Conservation (phyloP, 1,140 invertebrate genomes). For the Nautilus pompilius region DNA sequence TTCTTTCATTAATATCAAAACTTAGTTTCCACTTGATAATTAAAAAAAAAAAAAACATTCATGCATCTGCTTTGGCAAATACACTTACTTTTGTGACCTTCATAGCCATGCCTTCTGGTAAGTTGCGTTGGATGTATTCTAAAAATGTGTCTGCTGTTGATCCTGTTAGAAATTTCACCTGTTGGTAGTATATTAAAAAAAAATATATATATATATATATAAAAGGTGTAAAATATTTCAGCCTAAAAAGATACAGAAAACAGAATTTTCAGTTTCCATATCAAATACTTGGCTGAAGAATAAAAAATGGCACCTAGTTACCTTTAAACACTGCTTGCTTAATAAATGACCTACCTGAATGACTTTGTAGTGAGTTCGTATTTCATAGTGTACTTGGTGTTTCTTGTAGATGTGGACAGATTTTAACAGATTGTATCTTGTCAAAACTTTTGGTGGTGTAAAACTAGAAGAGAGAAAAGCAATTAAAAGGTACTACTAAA, state of each 20-base stretch:
- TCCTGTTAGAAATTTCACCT: slow-evolving; percentile 68
- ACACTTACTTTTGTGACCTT: slow-evolving; percentile 91
- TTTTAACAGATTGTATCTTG: slow-evolving; percentile 69
- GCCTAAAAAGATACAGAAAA: neutral
- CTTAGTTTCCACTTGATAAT: no score
- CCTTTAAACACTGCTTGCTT: neutral
- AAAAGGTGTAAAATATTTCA: neutral
- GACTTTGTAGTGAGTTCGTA: slow-evolving; percentile 85
- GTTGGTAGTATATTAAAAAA: no score
- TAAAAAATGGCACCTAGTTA: neutral
- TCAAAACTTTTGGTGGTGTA: slow-evolving; percentile 65
- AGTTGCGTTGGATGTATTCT: slow-evolving; percentile 94
- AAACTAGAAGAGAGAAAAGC: slow-evolving; percentile 62
- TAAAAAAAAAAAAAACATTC: no score
- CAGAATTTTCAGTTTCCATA: neutral
- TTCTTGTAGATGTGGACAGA: slow-evolving; percentile 91
- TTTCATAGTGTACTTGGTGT: slow-evolving; percentile 93
- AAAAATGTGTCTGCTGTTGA: slow-evolving; percentile 93
- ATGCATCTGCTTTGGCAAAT: no score
- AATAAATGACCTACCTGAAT: slow-evolving; percentile 64
- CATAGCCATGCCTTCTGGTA: slow-evolving; percentile 94
- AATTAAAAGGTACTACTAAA: neutral
- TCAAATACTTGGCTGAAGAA: neutral
- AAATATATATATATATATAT: neutral
- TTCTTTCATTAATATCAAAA: no score